phyloP scores from a whole-genome alignment of 2,797 vertebrate species.

The Poeciliopsis gracilis region DNA sequence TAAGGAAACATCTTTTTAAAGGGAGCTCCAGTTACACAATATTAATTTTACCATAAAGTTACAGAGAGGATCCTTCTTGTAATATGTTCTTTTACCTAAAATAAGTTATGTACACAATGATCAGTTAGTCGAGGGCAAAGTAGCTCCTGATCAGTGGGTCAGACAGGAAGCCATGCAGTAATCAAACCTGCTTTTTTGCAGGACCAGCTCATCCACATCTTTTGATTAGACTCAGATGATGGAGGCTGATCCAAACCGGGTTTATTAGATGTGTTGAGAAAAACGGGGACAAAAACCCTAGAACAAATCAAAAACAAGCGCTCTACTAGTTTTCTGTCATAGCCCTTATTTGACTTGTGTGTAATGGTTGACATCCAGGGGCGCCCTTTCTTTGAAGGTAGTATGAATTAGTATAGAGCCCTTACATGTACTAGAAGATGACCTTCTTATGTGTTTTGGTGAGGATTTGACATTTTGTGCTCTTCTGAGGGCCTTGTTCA shows the following conservation, averaged over 20 bases:
- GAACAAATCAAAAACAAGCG: slow-evolving; percentile 16
- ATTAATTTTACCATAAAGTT: slow-evolving; percentile 54
- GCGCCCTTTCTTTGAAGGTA: slow-evolving; percentile 47
- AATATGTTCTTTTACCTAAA: slow-evolving; percentile 47
- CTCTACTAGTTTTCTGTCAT: slow-evolving; percentile 38
- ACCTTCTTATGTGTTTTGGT: slow-evolving; percentile 36
- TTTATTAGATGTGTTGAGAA: slow-evolving; percentile 1
- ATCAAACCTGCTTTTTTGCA: slow-evolving; percentile 20
- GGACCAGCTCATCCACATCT: slow-evolving; percentile 41
- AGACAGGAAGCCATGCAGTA: slow-evolving; percentile 55
- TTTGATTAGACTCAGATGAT: slow-evolving; percentile 45
- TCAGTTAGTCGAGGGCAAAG: slow-evolving; percentile 29
- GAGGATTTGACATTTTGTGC: slow-evolving; percentile 54
- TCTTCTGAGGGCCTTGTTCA: slow-evolving; percentile 33
- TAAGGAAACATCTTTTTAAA: slow-evolving; percentile 56
- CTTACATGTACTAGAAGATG: slow-evolving; percentile 54
- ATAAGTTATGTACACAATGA: slow-evolving; percentile 63
- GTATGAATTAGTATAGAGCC: slow-evolving; percentile 55
- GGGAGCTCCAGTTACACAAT: slow-evolving; percentile 44
- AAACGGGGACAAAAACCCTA: neutral
- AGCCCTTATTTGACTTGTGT: slow-evolving; percentile 60
- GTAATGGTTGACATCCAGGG: slow-evolving; percentile 39
- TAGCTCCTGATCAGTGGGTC: slow-evolving; percentile 16
- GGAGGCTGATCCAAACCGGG: slow-evolving; percentile 17
- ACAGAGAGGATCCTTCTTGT: slow-evolving; percentile 41